These are phyloP conservation scores for Orthonychiurus folsomi DNA, from an alignment of 2,888 invertebrate species.

Conservation along the genomic window DNA sequence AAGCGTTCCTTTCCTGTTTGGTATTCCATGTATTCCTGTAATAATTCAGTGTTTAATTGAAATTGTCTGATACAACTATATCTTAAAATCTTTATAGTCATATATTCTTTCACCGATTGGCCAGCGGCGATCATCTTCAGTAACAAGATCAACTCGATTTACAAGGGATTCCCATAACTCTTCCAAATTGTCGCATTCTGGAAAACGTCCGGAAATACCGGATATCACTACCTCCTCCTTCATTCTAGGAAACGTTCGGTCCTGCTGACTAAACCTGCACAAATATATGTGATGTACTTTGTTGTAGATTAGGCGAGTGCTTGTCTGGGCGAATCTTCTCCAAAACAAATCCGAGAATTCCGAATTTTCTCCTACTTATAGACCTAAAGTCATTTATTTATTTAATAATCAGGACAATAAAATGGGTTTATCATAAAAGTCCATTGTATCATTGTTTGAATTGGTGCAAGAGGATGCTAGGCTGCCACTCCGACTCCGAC, in stretches of 20 bases:
- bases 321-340: no score
- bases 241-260: no score
- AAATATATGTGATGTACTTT: constrained; percentile 7
- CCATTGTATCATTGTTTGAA: no score
- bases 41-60: neutral
- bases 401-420: no score
- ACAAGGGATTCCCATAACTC: constrained; percentile 50
- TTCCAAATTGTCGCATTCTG: constrained; percentile 49
- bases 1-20: constrained; percentile 8
- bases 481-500: no score
- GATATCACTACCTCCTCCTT: constrained; percentile 41
- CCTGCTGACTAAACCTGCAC: constrained; percentile 60
- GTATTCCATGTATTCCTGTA: constrained; percentile 9
- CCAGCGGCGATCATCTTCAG: constrained; percentile 42
- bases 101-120: constrained; percentile 1
- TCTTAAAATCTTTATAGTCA: neutral
- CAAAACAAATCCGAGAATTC: no score
- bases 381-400: no score
- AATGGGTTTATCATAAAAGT: no score
- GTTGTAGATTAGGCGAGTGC: no score
- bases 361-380: no score
- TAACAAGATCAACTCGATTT: constrained; percentile 50
- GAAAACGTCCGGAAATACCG: constrained; percentile 46
- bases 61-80: neutral
- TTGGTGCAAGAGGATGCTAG: no score